A percentile compares a stretch with the other conserved stretches of the same genome.
Conservation (phyloP, 1,140 invertebrate genomes). For the Ceratosolen fusciceps region DNA sequence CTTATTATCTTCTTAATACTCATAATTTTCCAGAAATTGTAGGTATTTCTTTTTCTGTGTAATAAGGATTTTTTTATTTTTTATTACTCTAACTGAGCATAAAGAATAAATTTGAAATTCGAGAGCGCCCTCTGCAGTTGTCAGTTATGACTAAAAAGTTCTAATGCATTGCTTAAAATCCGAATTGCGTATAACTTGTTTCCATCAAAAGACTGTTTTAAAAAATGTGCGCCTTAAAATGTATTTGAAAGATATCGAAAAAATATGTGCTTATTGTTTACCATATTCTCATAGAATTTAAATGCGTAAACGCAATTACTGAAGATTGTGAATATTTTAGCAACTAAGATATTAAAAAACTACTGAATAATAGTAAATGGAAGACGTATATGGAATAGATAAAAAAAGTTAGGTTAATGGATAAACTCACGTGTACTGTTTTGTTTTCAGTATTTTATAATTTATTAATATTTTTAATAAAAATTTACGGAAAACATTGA, state of each 20-base stretch:
- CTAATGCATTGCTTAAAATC: no score
- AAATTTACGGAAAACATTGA: not conserved
- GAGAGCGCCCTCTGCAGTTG: not conserved
- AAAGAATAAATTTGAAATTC: no score
- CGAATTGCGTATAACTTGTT: not conserved
- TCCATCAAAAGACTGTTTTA: no score
- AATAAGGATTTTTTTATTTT: no score
- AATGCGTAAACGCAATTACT: no score
- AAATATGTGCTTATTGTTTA: no score
- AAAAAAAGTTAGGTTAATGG: constrained; percentile 1
- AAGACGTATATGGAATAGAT: not conserved
- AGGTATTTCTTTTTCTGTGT: no score
- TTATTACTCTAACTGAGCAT: no score
- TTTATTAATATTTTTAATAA: not conserved
- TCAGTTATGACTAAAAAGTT: not conserved
- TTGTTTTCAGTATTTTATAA: not conserved
- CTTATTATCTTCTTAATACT: no score
- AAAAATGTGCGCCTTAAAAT: not conserved
- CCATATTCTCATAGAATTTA: no score
- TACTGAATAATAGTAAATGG: not conserved
- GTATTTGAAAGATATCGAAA: not conserved
- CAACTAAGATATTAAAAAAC: not conserved
- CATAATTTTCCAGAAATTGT: no score
- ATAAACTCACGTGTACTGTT: not conserved
- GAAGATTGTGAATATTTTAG: not conserved